Base-by-base conservation (phyloP, 1,140 invertebrate species). In the Ylistrum balloti region DNA sequence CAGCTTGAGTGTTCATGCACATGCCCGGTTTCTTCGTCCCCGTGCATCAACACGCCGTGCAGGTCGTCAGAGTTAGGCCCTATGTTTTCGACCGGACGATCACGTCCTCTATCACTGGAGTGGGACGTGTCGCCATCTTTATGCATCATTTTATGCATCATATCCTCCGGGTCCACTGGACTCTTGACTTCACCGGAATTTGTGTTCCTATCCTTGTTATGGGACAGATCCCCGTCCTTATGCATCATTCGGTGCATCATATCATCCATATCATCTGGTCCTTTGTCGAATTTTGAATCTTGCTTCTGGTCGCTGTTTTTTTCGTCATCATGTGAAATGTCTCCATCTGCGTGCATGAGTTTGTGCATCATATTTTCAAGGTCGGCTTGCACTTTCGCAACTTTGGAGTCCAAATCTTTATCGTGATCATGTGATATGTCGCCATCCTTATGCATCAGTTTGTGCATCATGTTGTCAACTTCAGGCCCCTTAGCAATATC, bases 161-260 rank as follows among this genome's bases (percentile, higher is more conserved):
- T 33, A 33, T 56, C 87, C 7, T 89, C 89, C 89, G 88, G 88
- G 33, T 92, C 91, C 2, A 33, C 20, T 15, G 90, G 90, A 5
- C 87, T 86, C 20, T 74, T 86, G 32, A 5, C 17, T 20, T 20
- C 3, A 11, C 20, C 45, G 22, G 45, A 56, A n/a, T 38, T 32
- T 5, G 11, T 13, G 10, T 91, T 89, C 5, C 90, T 38, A 34
- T 33, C 33, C 32, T 85, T 35, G 20, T 89, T 38, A n/a, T 34
- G 13, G 17, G 87, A 90, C 34, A 89, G n/a, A 13, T 89, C 38
- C 3, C 85, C 86, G 33, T 93, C 93, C 3, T 89, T 91, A 41
- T 93, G 93, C 93, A 93, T 93, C 22, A 93, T 33, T n/a, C 92
- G 91, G 48, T 93, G 93, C 86, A 91, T 85, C 33, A 92, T 86